Percentiles rank a stretch among this genome's conserved stretches.
Conservation (phyloP, 2,888 invertebrate species). For the Seira sanloemensis region DNA sequence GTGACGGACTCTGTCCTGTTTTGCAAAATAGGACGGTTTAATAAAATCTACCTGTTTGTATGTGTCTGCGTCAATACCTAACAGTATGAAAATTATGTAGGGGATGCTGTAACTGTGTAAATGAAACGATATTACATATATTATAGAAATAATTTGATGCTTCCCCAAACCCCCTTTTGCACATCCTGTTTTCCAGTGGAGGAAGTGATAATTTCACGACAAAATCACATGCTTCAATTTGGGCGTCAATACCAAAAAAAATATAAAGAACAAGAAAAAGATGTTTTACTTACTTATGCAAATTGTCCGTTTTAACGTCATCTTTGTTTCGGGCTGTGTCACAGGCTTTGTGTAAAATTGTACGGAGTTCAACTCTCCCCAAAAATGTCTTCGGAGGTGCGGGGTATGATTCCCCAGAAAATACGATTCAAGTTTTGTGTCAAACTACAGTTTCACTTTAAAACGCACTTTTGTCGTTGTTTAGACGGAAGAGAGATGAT, state of each 20-base stretch:
- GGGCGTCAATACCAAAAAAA: background rate
- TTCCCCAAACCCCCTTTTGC: too few species aligned
- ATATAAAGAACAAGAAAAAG: background rate
- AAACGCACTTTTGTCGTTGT: too few species aligned
- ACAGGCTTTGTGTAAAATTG: too few species aligned
- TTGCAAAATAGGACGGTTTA: conserved; percentile 36
- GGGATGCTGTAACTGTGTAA: background rate
- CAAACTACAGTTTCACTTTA: too few species aligned
- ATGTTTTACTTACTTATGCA: conserved; percentile 67
- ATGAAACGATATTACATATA: too few species aligned
- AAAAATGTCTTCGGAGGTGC: too few species aligned
- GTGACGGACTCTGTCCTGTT: conserved; percentile 25
- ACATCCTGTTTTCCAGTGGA: background rate
- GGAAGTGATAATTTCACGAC: background rate
- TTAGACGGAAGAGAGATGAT: background rate
- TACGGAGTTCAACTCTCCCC: too few species aligned
- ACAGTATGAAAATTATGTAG: background rate
- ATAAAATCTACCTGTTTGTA: background rate
- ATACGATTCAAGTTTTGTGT: too few species aligned
- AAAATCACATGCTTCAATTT: too few species aligned
- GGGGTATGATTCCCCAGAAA: too few species aligned
- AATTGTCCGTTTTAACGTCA: conserved; percentile 72
- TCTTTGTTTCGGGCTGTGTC: conserved; percentile 63
- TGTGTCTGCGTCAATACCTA: background rate
- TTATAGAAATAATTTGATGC: too few species aligned